These are phyloP conservation scores for Monarcha castaneiventris DNA, from an alignment of 2,113 vertebrate genomes.

Conservation along the genomic window DNA sequence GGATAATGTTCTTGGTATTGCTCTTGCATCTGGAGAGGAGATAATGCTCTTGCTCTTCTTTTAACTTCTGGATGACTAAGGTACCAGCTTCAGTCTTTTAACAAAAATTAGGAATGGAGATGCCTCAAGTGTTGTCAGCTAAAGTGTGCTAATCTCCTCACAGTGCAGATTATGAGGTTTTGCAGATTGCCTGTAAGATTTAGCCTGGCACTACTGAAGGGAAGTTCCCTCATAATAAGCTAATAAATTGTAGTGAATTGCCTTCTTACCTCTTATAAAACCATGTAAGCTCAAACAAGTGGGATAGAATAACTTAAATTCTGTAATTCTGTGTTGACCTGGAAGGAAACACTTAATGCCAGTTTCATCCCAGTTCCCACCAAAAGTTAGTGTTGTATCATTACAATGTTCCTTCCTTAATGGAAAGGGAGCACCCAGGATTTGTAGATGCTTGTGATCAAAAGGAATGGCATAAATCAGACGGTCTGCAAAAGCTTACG, in stretches of 20 bases:
- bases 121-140: not conserved
- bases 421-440: not conserved
- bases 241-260: not conserved
- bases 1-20: not conserved
- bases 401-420: not conserved
- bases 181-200: not conserved
- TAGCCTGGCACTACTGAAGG: not conserved
- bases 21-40: not conserved
- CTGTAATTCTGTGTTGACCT: not conserved
- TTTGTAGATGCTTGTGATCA: accelerated
- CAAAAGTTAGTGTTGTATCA: not conserved
- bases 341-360: not conserved
- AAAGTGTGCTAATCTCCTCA: not conserved
- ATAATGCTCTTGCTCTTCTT: not conserved
- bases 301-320: not conserved
- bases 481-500: not conserved
- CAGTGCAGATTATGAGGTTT: not conserved
- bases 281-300: not conserved
- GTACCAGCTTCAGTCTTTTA: not conserved
- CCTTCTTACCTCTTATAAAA: not conserved
- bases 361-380: not conserved
- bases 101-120: not conserved
- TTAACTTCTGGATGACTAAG: not conserved
- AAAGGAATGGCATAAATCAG: not conserved
- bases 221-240: not conserved